Base-by-base conservation (phyloP, 2,797 vertebrate genomes). In the Sebastes baramenuke region DNA sequence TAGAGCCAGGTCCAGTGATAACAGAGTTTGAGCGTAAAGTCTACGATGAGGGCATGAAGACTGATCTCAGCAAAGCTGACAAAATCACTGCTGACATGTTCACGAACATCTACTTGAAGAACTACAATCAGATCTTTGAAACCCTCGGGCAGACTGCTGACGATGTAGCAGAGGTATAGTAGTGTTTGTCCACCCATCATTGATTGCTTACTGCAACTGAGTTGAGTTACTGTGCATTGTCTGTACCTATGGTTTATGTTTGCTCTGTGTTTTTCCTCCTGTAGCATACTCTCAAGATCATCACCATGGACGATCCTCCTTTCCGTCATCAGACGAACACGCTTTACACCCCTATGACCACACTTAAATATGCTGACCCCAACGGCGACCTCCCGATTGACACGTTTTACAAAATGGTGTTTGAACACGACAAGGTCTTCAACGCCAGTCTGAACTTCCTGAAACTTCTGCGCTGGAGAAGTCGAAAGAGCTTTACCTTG, bases 11-110 rank as follows among this genome's bases (percentile, higher is more conserved):
- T 12, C 97, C 97, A 0, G 97, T 98, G 70, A 65, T 96, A 75
- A 97, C 97, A 67, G 96, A 97, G 83, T 97, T 97, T 94, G 97
- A 98, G 90, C 94, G 77, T 42, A 97, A 98, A 89, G 96, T 97
- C 36, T 97, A 91, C 61, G 96, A 97, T 2, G 95, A 97, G 59
- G 96, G 94, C 60, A 30, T 96, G 94, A 97, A 96, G 93, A 96
- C 95, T 65, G 97, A 98, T 75, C 96, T 97, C 72, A 96, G 95
- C 62, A 95, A 95, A 80, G 96, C 96, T 25, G 97, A 97, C 88
- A 54, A 90, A 85, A 94, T 97, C 87, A 98, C 97, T 5, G 96
- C 96, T 7, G 95, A 97, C 36, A 97, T 98, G 95, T 97, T 97
- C 87, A 94, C 89, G 25, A 96, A 97, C 84, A 94, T 97, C 89